Evolutionary conservation across 2,797 vertebrate species (phyloP).

Genomic region (Philypnodon macrostomus): DNA sequence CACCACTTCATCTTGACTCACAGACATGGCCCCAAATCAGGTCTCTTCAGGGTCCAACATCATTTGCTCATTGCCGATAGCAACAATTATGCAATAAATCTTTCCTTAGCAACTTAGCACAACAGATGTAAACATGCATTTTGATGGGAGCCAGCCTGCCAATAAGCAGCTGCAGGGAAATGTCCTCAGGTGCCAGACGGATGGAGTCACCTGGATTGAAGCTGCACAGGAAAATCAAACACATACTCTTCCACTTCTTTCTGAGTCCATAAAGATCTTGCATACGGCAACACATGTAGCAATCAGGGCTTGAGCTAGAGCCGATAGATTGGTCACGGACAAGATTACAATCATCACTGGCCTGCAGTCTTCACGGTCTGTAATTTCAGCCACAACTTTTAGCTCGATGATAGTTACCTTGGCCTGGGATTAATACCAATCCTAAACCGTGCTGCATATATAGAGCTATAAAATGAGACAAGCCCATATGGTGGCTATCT

Average conservation of each 20-base stretch:
- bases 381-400: conserved; percentile 31
- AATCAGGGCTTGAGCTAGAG: conserved; percentile 31
- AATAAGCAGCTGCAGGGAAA: conserved; percentile 45
- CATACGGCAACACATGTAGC: conserved; percentile 29
- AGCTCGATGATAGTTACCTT: conserved; percentile 33
- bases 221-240: conserved; percentile 34
- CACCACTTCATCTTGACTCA: conserved; percentile 55
- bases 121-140: conserved; percentile 64
- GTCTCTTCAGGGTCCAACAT: conserved; percentile 56
- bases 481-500: conserved; percentile 46
- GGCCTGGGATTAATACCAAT: conserved; percentile 19
- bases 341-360: conserved; percentile 45
- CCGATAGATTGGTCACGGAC: conserved; percentile 36
- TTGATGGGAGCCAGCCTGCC: conserved; percentile 40
- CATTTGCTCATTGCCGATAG: conserved; percentile 60
- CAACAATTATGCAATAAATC: conserved; percentile 61
- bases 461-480: conserved; percentile 38
- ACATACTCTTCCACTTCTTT: conserved; percentile 6
- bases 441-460: conserved; percentile 28
- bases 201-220: conserved; percentile 55
- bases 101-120: conserved; percentile 65
- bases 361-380: conserved; percentile 18
- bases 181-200: conserved; percentile 57
- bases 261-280: conserved; percentile 29
- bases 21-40: conserved; percentile 38